A percentile compares a stretch with the other conserved stretches of the same genome.
Evolutionary conservation across 2,888 invertebrate species (phyloP).

Genomic region (Synergus itoensis): DNA sequence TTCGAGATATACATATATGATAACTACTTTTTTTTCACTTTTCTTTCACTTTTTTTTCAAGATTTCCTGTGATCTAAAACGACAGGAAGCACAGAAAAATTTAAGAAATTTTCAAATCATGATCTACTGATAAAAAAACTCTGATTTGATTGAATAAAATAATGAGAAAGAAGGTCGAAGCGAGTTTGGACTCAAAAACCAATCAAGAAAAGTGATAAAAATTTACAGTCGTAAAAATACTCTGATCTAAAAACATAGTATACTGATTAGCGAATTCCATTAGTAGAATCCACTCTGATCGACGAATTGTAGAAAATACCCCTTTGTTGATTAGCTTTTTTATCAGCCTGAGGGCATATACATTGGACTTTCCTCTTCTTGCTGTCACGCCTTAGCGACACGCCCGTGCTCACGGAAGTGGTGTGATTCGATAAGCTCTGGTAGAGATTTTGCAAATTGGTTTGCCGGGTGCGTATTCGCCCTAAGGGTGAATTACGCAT

Average conservation of each 20-base stretch:
- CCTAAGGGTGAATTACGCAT: constrained; percentile 40
- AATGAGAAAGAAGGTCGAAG: not conserved
- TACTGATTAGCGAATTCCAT: constrained; percentile 14
- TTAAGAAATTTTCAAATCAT: too few relatives aligned
- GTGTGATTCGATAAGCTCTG: constrained; percentile 62
- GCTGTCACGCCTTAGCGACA: constrained; percentile 43
- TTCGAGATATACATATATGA: too few relatives aligned
- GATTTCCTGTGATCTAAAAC: too few relatives aligned
- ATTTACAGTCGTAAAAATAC: not conserved
- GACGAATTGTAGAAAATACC: constrained; percentile 17
- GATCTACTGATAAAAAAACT: not conserved
- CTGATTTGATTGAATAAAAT: not conserved
- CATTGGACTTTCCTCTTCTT: constrained; percentile 18
- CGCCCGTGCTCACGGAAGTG: constrained; percentile 43
- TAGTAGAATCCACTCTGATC: constrained; percentile 14
- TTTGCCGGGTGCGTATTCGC: constrained; percentile 49
- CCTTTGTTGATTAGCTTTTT: constrained; percentile 25
- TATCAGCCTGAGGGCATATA: constrained; percentile 34
- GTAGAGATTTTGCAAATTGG: constrained; percentile 66
- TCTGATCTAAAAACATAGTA: not conserved
- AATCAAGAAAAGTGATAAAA: not conserved
- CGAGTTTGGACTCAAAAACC: not conserved
- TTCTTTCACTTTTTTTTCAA: too few relatives aligned
- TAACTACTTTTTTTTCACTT: too few relatives aligned
- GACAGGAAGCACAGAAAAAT: too few relatives aligned